Percentiles rank a stretch among this genome's conserved stretches.
phyloP scores from a whole-genome alignment of 35 echinoderm and acorn worm species.

The Diadema setosum region DNA sequence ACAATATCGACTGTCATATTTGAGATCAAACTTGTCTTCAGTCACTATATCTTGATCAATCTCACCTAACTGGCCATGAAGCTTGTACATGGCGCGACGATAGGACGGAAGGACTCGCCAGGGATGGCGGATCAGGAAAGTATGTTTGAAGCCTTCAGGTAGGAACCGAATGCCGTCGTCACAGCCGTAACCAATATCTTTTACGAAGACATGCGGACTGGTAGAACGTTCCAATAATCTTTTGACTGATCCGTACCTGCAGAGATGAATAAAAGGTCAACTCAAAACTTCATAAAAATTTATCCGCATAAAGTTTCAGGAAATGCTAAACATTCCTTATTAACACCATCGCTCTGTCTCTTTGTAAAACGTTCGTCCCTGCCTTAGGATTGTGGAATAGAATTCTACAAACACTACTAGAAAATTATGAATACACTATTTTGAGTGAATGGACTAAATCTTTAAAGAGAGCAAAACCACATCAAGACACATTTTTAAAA shows the following conservation, averaged over 20 bases:
- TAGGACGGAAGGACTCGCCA: not conserved
- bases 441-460: no score
- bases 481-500: no score
- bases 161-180: not conserved
- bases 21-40: not conserved
- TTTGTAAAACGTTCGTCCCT: no score
- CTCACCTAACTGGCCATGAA: not conserved
- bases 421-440: no score
- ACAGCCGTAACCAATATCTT: not conserved
- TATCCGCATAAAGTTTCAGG: no score
- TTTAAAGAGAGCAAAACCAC: no score
- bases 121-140: not conserved
- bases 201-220: not conserved
- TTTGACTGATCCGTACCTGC: not conserved
- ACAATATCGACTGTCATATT: not conserved
- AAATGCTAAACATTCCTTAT: no score
- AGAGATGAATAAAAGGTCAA: no score
- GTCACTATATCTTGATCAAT: not conserved
- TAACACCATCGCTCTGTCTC: no score
- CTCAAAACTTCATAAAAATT: no score
- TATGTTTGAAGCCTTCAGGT: not conserved
- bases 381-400: no score
- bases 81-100: not conserved
- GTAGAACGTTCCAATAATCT: not conserved
- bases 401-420: no score